Conservation (phyloP, 2,888 invertebrate genomes). For the Achlya flavicornis region DNA sequence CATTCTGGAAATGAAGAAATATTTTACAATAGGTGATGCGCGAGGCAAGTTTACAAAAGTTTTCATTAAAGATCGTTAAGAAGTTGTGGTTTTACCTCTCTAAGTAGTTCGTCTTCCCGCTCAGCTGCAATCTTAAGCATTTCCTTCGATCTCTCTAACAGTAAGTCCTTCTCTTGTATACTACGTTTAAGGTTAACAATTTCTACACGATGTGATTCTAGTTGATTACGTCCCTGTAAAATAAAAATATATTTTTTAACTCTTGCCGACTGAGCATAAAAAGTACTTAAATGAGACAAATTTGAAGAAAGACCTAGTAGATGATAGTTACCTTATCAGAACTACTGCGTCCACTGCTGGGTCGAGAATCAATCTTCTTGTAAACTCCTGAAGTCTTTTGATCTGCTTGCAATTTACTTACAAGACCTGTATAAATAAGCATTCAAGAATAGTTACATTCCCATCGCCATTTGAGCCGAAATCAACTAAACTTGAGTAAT, state of each 20-base stretch:
- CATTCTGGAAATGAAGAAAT: conserved; percentile 55
- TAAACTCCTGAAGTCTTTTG: conserved; percentile 54
- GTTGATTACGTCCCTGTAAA: conserved; percentile 55
- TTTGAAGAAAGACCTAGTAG: not conserved
- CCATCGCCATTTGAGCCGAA: not conserved
- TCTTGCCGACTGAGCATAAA: no score
- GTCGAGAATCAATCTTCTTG: conserved; percentile 63
- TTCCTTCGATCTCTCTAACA: conserved; percentile 84
- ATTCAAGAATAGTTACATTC: conserved; percentile 8
- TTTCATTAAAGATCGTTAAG: no score
- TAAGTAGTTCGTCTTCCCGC: conserved; percentile 83
- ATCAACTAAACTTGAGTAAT: no score
- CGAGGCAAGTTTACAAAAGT: not conserved
- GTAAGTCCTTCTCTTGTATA: conserved; percentile 82
- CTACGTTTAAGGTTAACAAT: conserved; percentile 78
- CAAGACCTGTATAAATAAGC: conserved; percentile 57
- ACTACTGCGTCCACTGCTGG: conserved; percentile 60
- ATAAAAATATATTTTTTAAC: not conserved
- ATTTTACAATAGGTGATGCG: not conserved
- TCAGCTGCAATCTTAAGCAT: conserved; percentile 85
- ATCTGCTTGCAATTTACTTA: conserved; percentile 72
- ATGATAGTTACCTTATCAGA: conserved; percentile 63
- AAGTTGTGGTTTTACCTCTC: conserved; percentile 67
- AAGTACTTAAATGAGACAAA: no score
- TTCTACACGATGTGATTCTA: conserved; percentile 73